phyloP scores from a whole-genome alignment of 2,113 vertebrate genomes.

The Hemicordylus capensis region DNA sequence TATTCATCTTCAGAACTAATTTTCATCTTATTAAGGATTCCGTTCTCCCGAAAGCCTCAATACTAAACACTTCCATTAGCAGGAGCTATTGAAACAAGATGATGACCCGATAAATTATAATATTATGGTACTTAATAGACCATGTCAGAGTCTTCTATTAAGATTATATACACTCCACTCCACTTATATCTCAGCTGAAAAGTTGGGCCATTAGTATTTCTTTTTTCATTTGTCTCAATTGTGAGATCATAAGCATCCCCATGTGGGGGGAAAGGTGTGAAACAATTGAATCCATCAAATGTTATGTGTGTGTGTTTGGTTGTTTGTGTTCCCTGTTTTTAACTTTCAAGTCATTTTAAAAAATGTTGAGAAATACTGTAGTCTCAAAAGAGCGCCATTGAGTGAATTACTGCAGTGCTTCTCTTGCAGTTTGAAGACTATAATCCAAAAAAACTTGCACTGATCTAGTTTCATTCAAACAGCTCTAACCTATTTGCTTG shows the following conservation, averaged over 20 bases:
- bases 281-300: background rate
- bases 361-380: background rate
- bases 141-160: constrained; percentile 1
- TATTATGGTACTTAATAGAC: background rate
- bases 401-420: background rate
- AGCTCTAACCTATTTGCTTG: background rate
- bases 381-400: background rate
- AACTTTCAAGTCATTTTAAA: fast-evolving
- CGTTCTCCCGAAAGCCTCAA: constrained; percentile 10
- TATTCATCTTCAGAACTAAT: constrained; percentile 32
- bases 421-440: background rate
- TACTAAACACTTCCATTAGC: constrained; percentile 16
- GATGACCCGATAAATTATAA: constrained; percentile 34
- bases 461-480: background rate
- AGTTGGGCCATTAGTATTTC: background rate
- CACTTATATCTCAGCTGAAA: constrained; percentile 1
- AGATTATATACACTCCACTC: constrained; percentile 8
- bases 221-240: fast-evolving
- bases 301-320: background rate
- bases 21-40: constrained; percentile 24
- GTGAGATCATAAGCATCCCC: background rate
- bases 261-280: background rate
- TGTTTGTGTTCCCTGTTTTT: background rate
- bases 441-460: background rate
- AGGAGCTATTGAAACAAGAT: constrained; percentile 3